Evolutionary conservation across 2,888 invertebrate genomes (phyloP), one percentile per base, ranked within the genome.

Genomic region (Actias luna): DNA sequence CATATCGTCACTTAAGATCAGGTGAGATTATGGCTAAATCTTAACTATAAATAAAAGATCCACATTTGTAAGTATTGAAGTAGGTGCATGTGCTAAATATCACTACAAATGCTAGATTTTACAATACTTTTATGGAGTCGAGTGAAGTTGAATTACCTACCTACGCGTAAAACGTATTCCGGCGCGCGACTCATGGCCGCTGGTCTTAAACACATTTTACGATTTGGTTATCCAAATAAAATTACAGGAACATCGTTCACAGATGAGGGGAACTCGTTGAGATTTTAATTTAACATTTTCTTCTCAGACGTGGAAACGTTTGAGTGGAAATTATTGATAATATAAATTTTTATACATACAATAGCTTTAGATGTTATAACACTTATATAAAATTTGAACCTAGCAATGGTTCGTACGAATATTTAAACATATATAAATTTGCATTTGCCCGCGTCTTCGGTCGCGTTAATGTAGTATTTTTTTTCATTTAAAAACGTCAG

Each of bases 131-230:
- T 55, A 29, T 55, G 16, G 7, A 55, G 29, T 55, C 12, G 12
- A 22, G 22, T 10, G 25, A 14, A 50, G 46, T 50, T 50, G 12
- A 12, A 22, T 22, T 31, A 29, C 33, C 16, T 33, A 22, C 31
- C 16, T 33, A 22, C 31, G 42, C 42, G 31, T 62, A 62, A 62
- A 42, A 58, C 31, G 33, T 39, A 42, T 62, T n/a, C 33, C 61
- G 33, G 25, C 31, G 29, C 57, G 29, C 42, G 31, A 63, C 60
- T 63, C 60, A 63, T 57, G 42, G 57, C 27, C 46, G 18, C n/a
- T 50, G 22, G 55, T 61, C 69, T 67, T 70, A 69, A 74, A 68
- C 66, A 65, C 67, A 67, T 63, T 69, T 70, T 69, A 68, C 65
- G 67, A 68, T 63, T 59, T 58, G 64, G 55, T 64, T 64, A 64